Evolutionary conservation across 2,888 invertebrate species (phyloP).

Genomic region (Eupeodes latifasciatus): DNA sequence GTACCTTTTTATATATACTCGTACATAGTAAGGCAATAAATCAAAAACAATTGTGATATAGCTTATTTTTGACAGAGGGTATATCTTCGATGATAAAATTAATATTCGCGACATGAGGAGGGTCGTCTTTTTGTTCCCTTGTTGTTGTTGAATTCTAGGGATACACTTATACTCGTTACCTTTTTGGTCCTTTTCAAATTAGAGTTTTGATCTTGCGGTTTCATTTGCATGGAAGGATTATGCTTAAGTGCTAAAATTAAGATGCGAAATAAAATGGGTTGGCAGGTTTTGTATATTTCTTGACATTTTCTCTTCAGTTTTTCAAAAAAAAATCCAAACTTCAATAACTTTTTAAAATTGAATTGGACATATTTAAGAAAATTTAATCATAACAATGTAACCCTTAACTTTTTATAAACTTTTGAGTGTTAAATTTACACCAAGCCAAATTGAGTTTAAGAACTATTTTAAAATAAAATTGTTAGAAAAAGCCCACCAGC

Average conservation of each 20-base stretch:
- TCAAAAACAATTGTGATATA: slow-evolving; percentile 18
- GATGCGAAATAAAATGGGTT: slow-evolving; percentile 12
- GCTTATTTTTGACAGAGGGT: not conserved
- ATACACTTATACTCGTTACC: not conserved
- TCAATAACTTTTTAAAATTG: not conserved
- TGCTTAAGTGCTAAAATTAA: slow-evolving; percentile 17
- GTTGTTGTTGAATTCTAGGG: not conserved
- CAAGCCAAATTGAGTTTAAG: not conserved
- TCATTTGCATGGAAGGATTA: not conserved
- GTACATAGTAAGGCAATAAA: not conserved
- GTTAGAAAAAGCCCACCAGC: slow-evolving; percentile 15
- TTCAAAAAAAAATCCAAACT: not conserved
- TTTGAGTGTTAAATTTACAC: not conserved
- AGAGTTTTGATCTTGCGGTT: not conserved
- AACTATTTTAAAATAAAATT: slow-evolving; percentile 1
- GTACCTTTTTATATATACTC: too few relatives aligned
- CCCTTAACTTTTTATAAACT: not conserved
- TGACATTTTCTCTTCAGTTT: not conserved
- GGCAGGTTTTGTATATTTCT: too few relatives aligned
- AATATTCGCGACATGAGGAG: slow-evolving; percentile 24
- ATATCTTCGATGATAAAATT: slow-evolving; percentile 17
- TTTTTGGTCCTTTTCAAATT: slow-evolving; percentile 2
- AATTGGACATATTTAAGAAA: not conserved
- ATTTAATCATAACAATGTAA: not conserved
- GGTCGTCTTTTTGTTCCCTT: not conserved